Base-by-base conservation (phyloP, 1,140 invertebrate genomes). In the Pentalonia nigronervosa region DNA sequence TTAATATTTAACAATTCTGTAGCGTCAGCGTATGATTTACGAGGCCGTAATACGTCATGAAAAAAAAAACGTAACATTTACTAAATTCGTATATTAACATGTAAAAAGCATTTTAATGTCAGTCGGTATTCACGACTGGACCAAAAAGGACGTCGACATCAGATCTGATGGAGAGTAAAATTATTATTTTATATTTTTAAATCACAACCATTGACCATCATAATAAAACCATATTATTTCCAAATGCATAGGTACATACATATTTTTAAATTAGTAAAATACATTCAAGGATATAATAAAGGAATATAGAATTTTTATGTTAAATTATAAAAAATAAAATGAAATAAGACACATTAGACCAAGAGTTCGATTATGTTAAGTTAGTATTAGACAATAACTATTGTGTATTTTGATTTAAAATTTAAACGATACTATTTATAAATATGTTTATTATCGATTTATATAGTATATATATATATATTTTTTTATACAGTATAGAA, bases 1-100 rank as follows among this genome's bases (percentile, higher is more conserved):
- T 50, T 87, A 87, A 87, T 87, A 30, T 87, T 50, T 48, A 41
- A 84, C 23, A 41, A 41, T 41, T 84, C 41, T 84, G 83, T 84
- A 84, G 21, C 36, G 83, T 84, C 83, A 84, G 21, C 41, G 83
- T 30, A 25, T 48, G 86, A 87, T 87, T 87, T 48, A 47, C 86
- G 86, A 48, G 86, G 47, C 86, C 86, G 30, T 30, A 87, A 87
- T 48, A n/a, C 30, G 17, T 48, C 47, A n/a, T 48, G 86, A 8
- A 14, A n/a, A 48, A n/a, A 23, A 87, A 87, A 87, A n/a, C 17
- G 45, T 48, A 48, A 87, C n/a, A 8, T 87, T 87, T 87, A 48
- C 48, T 36, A 34, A 87, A 48, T 87, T 34, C 47, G 86, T 87
- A 41, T 83, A 84, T 45, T 48, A 87, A 48, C 7, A n/a, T n/a